Percentiles rank a stretch among this genome's conserved stretches.
Conservation (phyloP, 2,113 vertebrate species). For the Patagioenas fasciata region DNA sequence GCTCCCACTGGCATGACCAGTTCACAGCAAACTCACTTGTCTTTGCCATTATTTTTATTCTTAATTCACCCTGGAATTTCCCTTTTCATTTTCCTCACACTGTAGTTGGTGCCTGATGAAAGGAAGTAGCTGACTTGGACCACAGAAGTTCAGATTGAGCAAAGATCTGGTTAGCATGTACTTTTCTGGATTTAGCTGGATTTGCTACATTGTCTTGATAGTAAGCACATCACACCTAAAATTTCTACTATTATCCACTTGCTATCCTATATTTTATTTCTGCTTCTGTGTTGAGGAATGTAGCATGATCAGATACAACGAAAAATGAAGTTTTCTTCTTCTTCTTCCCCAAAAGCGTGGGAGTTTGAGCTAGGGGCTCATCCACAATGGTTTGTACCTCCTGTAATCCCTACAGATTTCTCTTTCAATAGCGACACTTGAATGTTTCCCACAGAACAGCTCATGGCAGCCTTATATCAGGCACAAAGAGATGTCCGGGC, state of each 20-base stretch:
- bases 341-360: background rate
- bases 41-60: background rate
- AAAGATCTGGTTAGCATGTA: background rate
- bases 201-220: background rate
- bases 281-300: background rate
- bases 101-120: background rate
- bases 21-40: background rate
- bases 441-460: background rate
- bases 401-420: background rate
- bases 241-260: background rate
- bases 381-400: background rate
- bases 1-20: background rate
- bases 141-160: background rate
- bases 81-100: background rate
- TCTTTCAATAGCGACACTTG: background rate
- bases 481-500: background rate
- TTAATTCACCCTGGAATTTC: background rate
- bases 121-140: background rate
- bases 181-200: background rate
- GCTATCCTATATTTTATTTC: background rate
- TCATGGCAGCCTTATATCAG: background rate
- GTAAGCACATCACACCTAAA: background rate
- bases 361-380: background rate
- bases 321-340: background rate
- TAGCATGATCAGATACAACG: background rate